Percentiles rank a stretch among this genome's conserved stretches.
phyloP scores from a whole-genome alignment of 2,797 vertebrate genomes.

The Enteromius anoplus region DNA sequence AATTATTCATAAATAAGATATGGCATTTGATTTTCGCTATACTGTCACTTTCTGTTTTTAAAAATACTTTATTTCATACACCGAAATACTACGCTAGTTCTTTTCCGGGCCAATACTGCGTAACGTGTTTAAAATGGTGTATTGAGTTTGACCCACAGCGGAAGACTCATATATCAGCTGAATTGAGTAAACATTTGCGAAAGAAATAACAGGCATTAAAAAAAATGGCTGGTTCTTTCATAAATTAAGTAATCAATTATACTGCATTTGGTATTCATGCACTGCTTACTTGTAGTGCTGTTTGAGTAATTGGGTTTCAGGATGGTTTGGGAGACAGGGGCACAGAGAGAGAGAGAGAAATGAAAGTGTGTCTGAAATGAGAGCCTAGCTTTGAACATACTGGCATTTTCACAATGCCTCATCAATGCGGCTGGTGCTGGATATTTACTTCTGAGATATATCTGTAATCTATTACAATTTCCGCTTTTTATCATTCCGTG shows the following conservation, averaged over 20 bases:
- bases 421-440: constrained; percentile 1
- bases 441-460: constrained; percentile 36
- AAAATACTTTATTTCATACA: not conserved
- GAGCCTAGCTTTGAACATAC: constrained; percentile 12
- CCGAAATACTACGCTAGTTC: not conserved
- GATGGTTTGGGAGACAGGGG: constrained; percentile 31
- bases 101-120: not conserved
- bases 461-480: constrained; percentile 54
- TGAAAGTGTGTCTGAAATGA: not conserved
- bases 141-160: constrained; percentile 66
- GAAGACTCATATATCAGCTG: constrained; percentile 71
- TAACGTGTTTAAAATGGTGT: constrained; percentile 63
- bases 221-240: constrained; percentile 71
- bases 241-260: constrained; percentile 83
- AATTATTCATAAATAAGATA: constrained; percentile 54
- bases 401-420: constrained; percentile 25
- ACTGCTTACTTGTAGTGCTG: constrained; percentile 70
- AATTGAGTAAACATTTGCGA: constrained; percentile 67
- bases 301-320: constrained; percentile 75
- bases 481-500: constrained; percentile 30
- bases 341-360: not conserved
- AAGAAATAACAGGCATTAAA: constrained; percentile 78
- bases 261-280: constrained; percentile 79
- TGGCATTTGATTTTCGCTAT: not conserved
- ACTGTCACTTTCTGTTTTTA: not conserved